Evolutionary conservation across 1,140 invertebrate genomes (phyloP).

Genomic region (Sinella curviseta): DNA sequence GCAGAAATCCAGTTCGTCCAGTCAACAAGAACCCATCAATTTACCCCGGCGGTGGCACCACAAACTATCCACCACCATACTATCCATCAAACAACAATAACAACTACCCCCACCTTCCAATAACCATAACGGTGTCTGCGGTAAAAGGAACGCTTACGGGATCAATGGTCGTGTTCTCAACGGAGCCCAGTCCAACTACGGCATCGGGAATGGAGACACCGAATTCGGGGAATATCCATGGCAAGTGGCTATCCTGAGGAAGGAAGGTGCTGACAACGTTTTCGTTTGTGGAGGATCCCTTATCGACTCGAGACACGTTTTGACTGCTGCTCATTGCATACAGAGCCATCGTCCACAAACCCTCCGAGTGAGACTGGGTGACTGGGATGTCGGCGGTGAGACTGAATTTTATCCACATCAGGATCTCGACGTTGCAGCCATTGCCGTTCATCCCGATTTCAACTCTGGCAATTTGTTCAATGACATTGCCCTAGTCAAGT

Average conservation of each 20-base stretch:
- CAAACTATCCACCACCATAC: not conserved
- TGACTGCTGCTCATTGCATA: slow-evolving; percentile 68
- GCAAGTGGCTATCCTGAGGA: slow-evolving; percentile 85
- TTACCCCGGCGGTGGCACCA: not conserved
- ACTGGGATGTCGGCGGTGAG: slow-evolving; percentile 93
- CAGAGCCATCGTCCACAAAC: slow-evolving; percentile 59
- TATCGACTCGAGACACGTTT: slow-evolving; percentile 75
- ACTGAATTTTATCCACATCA: slow-evolving; percentile 91
- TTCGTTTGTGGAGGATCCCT: slow-evolving; percentile 87
- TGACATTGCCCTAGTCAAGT: slow-evolving; percentile 56
- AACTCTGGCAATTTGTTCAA: slow-evolving; percentile 57
- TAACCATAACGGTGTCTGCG: slow-evolving; percentile 60
- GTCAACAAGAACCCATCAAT: not conserved
- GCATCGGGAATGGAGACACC: slow-evolving; percentile 75
- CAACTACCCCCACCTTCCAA: not conserved
- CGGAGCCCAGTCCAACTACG: slow-evolving; percentile 62
- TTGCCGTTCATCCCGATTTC: slow-evolving; percentile 58
- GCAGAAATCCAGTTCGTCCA: slow-evolving; percentile 30
- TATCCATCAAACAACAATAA: slow-evolving; percentile 3
- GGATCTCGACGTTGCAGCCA: slow-evolving; percentile 75
- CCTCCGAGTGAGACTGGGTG: slow-evolving; percentile 80
- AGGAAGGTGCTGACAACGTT: slow-evolving; percentile 82
- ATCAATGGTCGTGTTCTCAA: slow-evolving; percentile 87
- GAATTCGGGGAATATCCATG: slow-evolving; percentile 92
- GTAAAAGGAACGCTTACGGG: slow-evolving; percentile 76